Evolutionary conservation across 2,888 invertebrate genomes (phyloP), one percentile per base, ranked within the genome.

Genomic region (Synergus itoensis): DNA sequence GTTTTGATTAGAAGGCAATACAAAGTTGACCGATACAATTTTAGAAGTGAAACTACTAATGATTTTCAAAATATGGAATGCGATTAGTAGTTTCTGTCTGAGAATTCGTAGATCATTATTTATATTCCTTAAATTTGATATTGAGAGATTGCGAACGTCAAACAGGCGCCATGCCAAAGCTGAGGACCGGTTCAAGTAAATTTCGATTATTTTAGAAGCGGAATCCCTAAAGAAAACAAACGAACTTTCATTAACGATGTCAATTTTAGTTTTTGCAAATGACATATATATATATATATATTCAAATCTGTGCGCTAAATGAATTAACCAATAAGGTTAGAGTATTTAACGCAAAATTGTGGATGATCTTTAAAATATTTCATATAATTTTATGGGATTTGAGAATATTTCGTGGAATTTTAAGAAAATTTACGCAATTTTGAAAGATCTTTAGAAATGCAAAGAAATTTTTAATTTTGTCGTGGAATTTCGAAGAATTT

Each of bases 21-120:
- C 28, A 28, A 28, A 28, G 28, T 3, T 28, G 28, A 28, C 0
- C 28, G 78, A 77, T 77, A 80, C 65, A 60, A 78, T 69, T 45
- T 77, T 75, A 77, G 77, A 79, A 67, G 77, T 67, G 64, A 77
- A 76, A 77, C 28, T 62, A 77, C 77, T 81, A 77, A 77, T 48
- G 63, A 53, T 43, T 60, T 75, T 62, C 43, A 77, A 78, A 69
- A 28, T 45, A 18, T 57, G 28, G 77, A 75, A 57, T 36, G 12
- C 45, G 63, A 36, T 73, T 73, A 18, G 73, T 53, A 73, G 73
- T 73, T 73, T n/a, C 18, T 4, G 40, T 73, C 73, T 53, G 53
- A 73, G 73, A 73, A 73, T 73, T 73, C 73, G 53, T 73, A 73
- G 9, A 73, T 73, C 73, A 73, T 73, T 73, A 73, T 73, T 73